Evolutionary conservation across 2,797 vertebrate species (phyloP), one percentile per base, ranked within the genome.

Genomic region (Enteromius argenteus): DNA sequence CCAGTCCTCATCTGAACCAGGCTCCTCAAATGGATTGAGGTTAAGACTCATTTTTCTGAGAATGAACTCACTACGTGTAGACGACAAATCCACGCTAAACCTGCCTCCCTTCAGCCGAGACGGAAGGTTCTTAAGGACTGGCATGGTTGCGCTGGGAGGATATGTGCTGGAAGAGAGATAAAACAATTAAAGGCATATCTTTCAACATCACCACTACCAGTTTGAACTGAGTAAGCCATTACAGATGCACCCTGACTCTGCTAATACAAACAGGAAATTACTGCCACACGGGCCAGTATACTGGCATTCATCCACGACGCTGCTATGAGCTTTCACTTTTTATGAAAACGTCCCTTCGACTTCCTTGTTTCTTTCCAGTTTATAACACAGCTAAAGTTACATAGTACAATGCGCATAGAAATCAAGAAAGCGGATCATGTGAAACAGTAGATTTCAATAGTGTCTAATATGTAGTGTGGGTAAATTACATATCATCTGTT

Each of bases 1-100:
- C 30, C 92, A 89, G 27, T 90, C 83, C 68, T 87, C 73, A 60
- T 90, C 91, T 0, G 90, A 86, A 19, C 90, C 89, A 0, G 91
- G 89, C n/a, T 91, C 73, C 21, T 90, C 87, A 8, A 95, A 95
- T 58, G 94, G 92, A 88, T 90, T 94, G 88, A 91, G 88, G 86
- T 94, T 94, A 23, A 95, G 94, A 58, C 94, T 96, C 95, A 96
- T 96, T 87, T 94, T 95, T 92, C 93, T 92, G 3, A 95, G 89
- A 85, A 95, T 93, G 67, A 92, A 88, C 74, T 89, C 90, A 2
- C 89, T 76, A 17, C 80, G 87, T 11, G 90, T 91, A 91, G 92
- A 92, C 42, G 94, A 90, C n/a, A 95, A 88, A 39, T 90, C 89
- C 56, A 89, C 64, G 89, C 91, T 30, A 88, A 92, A 73, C 89